Evolutionary conservation across 2,888 invertebrate genomes (phyloP), one percentile per base, ranked within the genome.

Genomic region (Cerastis leucographa): DNA sequence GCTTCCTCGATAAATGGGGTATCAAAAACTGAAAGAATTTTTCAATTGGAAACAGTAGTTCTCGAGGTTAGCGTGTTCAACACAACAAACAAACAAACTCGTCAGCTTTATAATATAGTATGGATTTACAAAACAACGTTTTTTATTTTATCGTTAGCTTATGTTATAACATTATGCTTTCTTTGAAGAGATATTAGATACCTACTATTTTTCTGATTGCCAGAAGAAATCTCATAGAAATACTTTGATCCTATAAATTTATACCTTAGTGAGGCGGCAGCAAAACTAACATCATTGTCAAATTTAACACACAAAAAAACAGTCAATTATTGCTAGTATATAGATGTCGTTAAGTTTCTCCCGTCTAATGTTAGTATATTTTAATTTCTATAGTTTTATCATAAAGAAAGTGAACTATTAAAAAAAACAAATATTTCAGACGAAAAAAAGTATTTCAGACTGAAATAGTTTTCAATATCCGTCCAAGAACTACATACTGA

Each of bases 391-490:
- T 59, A 8, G 17, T 29, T 59, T 59, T 17, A 17, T 7, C 29
- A 59, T 59, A 17, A 29, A 59, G 3, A 59, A 59, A 59, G 59
- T 29, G 12, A 59, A 29, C 17, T 29, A 59, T 25, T 25, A 29
- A 42, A 62, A n/a, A 62, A 40, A 42, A 3, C 5, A 12, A 62
- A 14, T 11, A 49, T 74, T 49, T 44, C 56, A 82, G 51, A 66
- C 65, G 35, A 46, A 67, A 77, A 71, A 84, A 70, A 61, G 7
- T 19, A 35, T 66, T 56, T 40, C 12, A 65, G 44, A 46, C 78
- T 51, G 35, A 84, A 84, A 84, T 84, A 82, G 71, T 70, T 82
- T 82, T 82, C 70, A 85, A 78, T 85, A 72, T 82, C 62, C 72
- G 78, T 75, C 72, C 35, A 42, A 64, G 71, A 74, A 78, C 78